Evolutionary conservation across 2,113 vertebrate genomes (phyloP), one percentile per base, ranked within the genome.

Genomic region (Dendropsophus ebraccatus): DNA sequence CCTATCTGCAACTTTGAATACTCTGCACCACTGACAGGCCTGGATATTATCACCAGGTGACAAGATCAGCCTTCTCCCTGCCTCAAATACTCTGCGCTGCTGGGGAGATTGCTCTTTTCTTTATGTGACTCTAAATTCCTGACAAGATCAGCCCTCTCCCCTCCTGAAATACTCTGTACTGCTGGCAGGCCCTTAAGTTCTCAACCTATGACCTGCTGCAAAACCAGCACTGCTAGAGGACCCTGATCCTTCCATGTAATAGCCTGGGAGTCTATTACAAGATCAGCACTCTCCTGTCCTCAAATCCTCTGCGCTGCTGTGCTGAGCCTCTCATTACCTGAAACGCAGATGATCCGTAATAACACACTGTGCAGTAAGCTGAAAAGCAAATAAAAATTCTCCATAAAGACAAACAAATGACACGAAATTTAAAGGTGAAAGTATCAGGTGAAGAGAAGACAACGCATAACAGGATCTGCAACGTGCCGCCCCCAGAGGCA

Each of bases 301-400:
- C 21, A 58, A 58, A 58, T 58, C 1, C 58, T 62, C 58, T 62
- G 58, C 12, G 58, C 58, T 25, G 2, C 58, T 25, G 23, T 62
- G 23, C 13, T 30, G 60, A 14, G 25, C 9, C 28, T 65, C n/a
- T 62, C 60, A 10, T 17, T 58, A 58, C 12, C 23, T 65, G 60
- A 65, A 30, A 12, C 13, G 12, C 9, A 3, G 1, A 65, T 30
- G 62, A 67, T 67, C 30, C 28, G 2, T 16, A 30, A 72, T 41
- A 41, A 21, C 32, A 72, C 69, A 72, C 17, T 41, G 35, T 3
- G 35, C 69, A 23, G 37, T 41, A 72, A 41, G 35, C 69, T 7
- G 30, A 67, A 41, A 41, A 72, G 35, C 69, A 72, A 72, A 72
- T 41, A 72, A 19, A 70, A 37, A 70, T 37, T 35, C 67, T 21